Conservation (phyloP, 2,113 vertebrate species). For the Tringa solitaria region DNA sequence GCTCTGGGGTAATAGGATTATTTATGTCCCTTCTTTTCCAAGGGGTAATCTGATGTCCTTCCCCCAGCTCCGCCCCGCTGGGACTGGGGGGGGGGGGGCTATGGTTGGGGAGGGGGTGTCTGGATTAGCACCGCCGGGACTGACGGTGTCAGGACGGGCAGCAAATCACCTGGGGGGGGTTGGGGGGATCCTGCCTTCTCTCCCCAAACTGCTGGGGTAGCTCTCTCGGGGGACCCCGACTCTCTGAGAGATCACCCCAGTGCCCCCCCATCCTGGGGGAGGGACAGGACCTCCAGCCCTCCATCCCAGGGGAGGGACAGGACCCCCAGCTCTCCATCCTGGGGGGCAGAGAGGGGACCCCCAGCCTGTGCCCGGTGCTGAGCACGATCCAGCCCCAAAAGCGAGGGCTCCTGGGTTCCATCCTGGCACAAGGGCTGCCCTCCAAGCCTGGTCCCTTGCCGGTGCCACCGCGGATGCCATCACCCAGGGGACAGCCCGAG, state of each 20-base stretch:
- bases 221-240: rapidly evolving
- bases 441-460: rapidly evolving
- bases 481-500: rapidly evolving
- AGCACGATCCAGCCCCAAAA: rapidly evolving
- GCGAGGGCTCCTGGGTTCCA: rapidly evolving
- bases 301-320: background rate
- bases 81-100: background rate
- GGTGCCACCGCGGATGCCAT: rapidly evolving
- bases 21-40: constrained; percentile 60
- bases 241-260: rapidly evolving
- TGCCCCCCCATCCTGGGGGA: background rate
- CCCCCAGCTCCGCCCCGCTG: background rate
- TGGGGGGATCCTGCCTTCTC: background rate
- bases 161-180: rapidly evolving
- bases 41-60: constrained; percentile 45
- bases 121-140: background rate
- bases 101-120: background rate
- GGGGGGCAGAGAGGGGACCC: background rate
- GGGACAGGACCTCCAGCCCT: background rate
- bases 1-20: constrained; percentile 79
- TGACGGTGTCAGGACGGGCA: rapidly evolving
- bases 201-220: rapidly evolving
- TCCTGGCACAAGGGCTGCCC: background rate
- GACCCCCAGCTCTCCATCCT: too few species aligned
- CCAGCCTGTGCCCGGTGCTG: too few species aligned